These are phyloP conservation scores for Cybosia mesomella DNA, from an alignment of 2,888 invertebrate genomes.

Conservation along the genomic window DNA sequence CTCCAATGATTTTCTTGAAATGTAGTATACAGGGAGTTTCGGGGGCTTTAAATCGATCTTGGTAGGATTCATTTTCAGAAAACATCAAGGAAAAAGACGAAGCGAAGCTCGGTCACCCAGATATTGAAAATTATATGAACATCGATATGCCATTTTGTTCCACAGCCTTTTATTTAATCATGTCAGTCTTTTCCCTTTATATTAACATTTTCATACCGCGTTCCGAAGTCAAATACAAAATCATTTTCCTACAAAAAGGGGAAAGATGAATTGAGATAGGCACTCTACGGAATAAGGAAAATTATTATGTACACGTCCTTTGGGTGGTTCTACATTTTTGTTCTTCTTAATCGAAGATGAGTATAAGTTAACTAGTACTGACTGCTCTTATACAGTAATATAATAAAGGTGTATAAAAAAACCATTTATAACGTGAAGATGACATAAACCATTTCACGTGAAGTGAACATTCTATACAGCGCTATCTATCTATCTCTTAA, in stretches of 20 bases:
- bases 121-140: constrained; percentile 3
- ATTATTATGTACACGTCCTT: constrained; percentile 4
- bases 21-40: too few relatives aligned
- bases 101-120: too few relatives aligned
- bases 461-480: too few relatives aligned
- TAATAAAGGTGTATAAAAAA: not conserved
- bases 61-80: too few relatives aligned
- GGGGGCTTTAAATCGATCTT: too few relatives aligned
- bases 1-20: too few relatives aligned
- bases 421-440: not conserved
- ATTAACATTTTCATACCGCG: constrained; percentile 8
- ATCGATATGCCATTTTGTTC: constrained; percentile 7
- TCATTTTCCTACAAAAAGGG: constrained; percentile 15
- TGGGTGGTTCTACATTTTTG: not conserved
- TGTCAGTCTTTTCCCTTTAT: not conserved
- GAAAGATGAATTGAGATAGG: constrained; percentile 6
- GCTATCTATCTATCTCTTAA: too few relatives aligned
- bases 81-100: too few relatives aligned
- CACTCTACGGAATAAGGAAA: constrained; percentile 11
- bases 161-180: constrained; percentile 11
- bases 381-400: not conserved
- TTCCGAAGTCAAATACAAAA: constrained; percentile 14
- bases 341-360: not conserved
- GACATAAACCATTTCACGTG: too few relatives aligned
- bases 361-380: not conserved